A percentile compares a stretch with the other conserved stretches of the same genome.
Conservation (phyloP, 2,113 vertebrate species). For the Grammomys dolichurus region DNA sequence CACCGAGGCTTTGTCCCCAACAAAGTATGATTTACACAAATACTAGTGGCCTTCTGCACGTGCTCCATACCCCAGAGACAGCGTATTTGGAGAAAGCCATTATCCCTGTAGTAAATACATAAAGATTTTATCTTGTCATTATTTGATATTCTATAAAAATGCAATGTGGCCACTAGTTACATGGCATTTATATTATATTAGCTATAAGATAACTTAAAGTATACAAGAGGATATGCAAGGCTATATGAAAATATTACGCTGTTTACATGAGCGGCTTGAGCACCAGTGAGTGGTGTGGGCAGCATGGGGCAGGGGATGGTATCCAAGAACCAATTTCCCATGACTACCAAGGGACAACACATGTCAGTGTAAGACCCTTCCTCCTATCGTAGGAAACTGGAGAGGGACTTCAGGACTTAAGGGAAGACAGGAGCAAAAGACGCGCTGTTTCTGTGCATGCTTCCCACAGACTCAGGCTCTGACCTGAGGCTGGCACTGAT, state of each 20-base stretch:
- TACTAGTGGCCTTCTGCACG: background rate
- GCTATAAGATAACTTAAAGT: background rate
- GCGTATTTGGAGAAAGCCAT: background rate
- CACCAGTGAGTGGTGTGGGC: too few species aligned
- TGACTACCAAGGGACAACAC: background rate
- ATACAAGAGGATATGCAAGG: background rate
- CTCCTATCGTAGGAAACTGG: background rate
- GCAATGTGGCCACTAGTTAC: background rate
- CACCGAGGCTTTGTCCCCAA: background rate
- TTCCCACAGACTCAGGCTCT: background rate
- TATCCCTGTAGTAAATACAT: background rate
- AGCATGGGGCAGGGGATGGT: too few species aligned
- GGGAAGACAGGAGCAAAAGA: too few species aligned
- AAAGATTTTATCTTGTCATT: background rate
- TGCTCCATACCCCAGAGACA: background rate
- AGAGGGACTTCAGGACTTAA: background rate
- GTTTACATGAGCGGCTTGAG: background rate
- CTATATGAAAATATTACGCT: background rate
- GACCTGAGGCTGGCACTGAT: background rate
- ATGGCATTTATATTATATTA: background rate
- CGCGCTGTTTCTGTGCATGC: background rate
- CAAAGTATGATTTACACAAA: too few species aligned
- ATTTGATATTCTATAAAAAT: background rate
- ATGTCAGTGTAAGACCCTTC: rapidly evolving
- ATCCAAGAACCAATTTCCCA: background rate